Conservation (phyloP, 2,888 invertebrate species). For the Archips crataeganus region DNA sequence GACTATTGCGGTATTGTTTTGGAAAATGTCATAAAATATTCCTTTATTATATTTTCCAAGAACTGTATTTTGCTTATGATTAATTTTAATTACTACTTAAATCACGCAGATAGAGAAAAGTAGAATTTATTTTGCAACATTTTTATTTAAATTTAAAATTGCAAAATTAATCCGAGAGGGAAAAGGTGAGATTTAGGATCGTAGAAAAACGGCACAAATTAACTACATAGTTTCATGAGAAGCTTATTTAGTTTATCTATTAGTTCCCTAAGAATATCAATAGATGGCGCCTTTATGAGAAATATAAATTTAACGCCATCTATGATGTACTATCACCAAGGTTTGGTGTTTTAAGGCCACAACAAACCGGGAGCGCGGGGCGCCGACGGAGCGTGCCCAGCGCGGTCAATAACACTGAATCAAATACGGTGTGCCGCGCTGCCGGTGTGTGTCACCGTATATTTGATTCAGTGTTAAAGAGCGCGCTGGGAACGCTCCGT, state of each 20-base stretch:
- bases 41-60: background rate
- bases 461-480: too few relatives aligned
- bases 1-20: slow-evolving; percentile 4
- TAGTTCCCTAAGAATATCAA: slow-evolving; percentile 1
- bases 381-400: too few relatives aligned
- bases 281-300: background rate
- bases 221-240: background rate
- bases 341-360: background rate
- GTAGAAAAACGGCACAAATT: background rate
- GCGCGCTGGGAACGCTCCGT: too few relatives aligned
- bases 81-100: background rate
- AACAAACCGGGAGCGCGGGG: too few relatives aligned
- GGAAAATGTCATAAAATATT: too few relatives aligned
- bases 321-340: background rate
- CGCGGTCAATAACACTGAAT: too few relatives aligned
- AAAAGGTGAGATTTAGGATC: background rate
- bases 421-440: too few relatives aligned
- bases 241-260: background rate
- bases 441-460: too few relatives aligned
- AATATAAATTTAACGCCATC: background rate
- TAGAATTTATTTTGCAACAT: background rate
- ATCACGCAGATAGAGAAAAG: background rate
- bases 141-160: background rate
- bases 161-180: background rate
- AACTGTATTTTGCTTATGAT: background rate